Base-by-base conservation (phyloP, 2,888 invertebrate genomes). In the Caenorhabditis zanzibari region DNA sequence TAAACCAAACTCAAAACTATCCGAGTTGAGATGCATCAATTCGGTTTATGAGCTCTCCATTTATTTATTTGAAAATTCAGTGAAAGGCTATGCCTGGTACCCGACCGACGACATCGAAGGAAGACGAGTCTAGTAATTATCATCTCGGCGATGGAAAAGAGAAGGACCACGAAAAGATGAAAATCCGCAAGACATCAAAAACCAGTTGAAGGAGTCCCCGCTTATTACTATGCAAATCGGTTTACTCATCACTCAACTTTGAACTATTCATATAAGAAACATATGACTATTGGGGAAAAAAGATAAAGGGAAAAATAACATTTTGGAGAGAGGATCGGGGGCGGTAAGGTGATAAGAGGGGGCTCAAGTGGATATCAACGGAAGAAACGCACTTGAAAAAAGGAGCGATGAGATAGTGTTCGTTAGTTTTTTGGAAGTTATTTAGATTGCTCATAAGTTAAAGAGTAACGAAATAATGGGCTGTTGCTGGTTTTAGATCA, bases 161-260 rank as follows among this genome's bases (percentile, higher is more conserved):
- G 58, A 19, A 38, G 64, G 41, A 68, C 75, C 66, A 66, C 75
- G 75, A 66, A 75, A 75, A 75, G 75, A 75, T 75, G 75, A 75
- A 75, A 75, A 68, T 68, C 68, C 71, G 38, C 28, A 68, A 76
- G 69, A 54, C 76, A 76, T 76, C 76, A 76, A 76, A 69, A 76
- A 76, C 69, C 76, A 76, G 41, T 44, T 16, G 47, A 35, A 44
- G 56, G 58, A 59, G 68, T 22, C 59, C n/a, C n/a, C 52, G 59
- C 76, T 75, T 75, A 75, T 75, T 76, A 76, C 76, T 76, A 76
- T 76, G 76, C 76, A 76, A 76, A 76, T 76, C 76, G 76, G 76
- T 61, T 75, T 75, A 69, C 68, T 69, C 76, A 76, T 68, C 66
- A 49, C 75, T 69, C 76, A 76, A 76, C 69, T 76, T 69, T 69